Percentiles rank a stretch among this genome's conserved stretches.
Evolutionary conservation across 2,113 vertebrate genomes (phyloP).

Genomic region (Leptobrachium leishanense): DNA sequence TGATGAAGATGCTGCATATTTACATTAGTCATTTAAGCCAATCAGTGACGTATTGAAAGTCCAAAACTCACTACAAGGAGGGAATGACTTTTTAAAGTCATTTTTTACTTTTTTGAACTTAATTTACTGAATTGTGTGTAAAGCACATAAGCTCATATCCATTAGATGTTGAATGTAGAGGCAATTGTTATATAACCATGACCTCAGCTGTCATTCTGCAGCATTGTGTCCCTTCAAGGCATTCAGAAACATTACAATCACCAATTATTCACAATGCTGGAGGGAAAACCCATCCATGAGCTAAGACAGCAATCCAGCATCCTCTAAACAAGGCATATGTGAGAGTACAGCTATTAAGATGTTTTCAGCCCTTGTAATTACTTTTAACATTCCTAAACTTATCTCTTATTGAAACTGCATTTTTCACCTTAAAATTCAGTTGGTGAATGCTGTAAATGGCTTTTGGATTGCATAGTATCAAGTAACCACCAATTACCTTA

Average conservation of each 20-base stretch:
- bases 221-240: neutral
- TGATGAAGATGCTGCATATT: too few relatives aligned
- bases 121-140: neutral
- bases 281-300: neutral
- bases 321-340: neutral
- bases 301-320: neutral
- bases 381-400: conserved; percentile 3
- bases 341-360: conserved; percentile 14
- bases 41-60: too few relatives aligned
- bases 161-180: neutral
- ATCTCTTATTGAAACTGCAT: neutral
- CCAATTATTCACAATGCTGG: neutral
- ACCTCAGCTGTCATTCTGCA: neutral
- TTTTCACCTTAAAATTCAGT: neutral
- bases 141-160: neutral
- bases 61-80: too few relatives aligned
- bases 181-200: conserved; percentile 2
- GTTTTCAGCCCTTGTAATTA: conserved; percentile 18
- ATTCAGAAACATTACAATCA: neutral
- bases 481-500: neutral
- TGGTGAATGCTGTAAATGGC: too few relatives aligned
- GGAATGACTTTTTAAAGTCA: too few relatives aligned
- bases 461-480: neutral
- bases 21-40: too few relatives aligned
- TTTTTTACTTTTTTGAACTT: neutral